Percentiles rank a stretch among this genome's conserved stretches.
phyloP scores from a whole-genome alignment of 92 coral and sea anemone species.

The Montipora capitata region DNA sequence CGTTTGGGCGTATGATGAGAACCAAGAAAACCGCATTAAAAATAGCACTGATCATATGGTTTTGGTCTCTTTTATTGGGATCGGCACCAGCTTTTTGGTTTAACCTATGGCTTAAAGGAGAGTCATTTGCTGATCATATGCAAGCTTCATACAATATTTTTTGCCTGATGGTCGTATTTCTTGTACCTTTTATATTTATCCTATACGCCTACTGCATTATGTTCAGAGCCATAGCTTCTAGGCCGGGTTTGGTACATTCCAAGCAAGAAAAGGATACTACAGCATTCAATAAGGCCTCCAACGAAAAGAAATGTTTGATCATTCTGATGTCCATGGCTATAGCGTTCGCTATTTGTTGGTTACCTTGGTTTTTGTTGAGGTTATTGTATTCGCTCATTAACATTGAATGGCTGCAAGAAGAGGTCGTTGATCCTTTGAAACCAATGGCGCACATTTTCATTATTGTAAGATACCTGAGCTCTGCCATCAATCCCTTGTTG shows the following conservation, averaged over 20 bases:
- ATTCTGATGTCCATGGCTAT: constrained; percentile 42
- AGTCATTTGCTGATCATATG: not conserved
- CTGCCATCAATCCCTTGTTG: constrained; percentile 38
- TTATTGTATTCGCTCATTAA: not conserved
- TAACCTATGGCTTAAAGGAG: not conserved
- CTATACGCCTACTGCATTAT: constrained; percentile 32
- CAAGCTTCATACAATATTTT: constrained; percentile 26
- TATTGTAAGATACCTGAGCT: constrained; percentile 41
- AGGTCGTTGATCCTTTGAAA: not conserved
- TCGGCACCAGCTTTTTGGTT: constrained; percentile 22
- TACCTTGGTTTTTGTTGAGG: constrained; percentile 34
- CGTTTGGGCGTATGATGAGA: constrained; percentile 35
- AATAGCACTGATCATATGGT: constrained; percentile 12
- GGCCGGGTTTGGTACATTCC: not conserved
- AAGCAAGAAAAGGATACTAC: not conserved
- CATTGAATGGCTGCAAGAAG: not conserved
- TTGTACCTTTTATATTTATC: constrained; percentile 37
- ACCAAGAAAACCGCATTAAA: constrained; percentile 31
- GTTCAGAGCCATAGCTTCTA: constrained; percentile 32
- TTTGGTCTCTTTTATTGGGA: constrained; percentile 34
- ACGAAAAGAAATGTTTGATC: constrained; percentile 30
- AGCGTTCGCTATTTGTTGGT: constrained; percentile 31
- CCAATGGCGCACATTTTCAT: constrained; percentile 5
- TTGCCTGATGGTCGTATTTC: constrained; percentile 22
- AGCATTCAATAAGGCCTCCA: constrained; percentile 18